Evolutionary conservation across 2,888 invertebrate genomes (phyloP).

Genomic region (Meghimatium bilineatum): DNA sequence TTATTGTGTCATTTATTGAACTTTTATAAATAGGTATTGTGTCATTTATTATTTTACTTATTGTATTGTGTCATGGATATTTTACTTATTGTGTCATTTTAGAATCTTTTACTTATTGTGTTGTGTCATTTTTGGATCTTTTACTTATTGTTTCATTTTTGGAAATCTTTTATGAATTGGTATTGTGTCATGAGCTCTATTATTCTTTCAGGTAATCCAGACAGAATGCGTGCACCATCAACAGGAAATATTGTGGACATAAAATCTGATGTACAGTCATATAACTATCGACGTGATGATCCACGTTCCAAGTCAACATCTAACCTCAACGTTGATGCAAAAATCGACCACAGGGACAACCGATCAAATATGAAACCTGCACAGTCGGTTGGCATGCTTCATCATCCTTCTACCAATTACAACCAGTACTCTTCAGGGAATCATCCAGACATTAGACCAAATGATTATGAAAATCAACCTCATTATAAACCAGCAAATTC

Average conservation of each 20-base stretch:
- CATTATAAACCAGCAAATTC: slow-evolving; percentile 3
- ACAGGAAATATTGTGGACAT: slow-evolving; percentile 54
- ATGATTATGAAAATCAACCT: slow-evolving; percentile 72
- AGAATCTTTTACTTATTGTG: no score
- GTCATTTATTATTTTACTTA: no score
- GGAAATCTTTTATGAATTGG: no score
- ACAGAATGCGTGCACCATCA: slow-evolving; percentile 54
- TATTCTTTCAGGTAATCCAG: slow-evolving; percentile 32
- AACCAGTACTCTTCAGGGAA: background rate
- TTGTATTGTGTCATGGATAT: no score
- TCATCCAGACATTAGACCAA: slow-evolving; percentile 49
- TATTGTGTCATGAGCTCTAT: background rate
- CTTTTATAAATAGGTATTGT: no score
- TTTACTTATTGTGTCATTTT: no score
- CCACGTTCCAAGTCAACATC: slow-evolving; percentile 69
- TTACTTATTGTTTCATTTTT: no score
- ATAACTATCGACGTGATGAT: slow-evolving; percentile 54
- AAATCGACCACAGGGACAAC: slow-evolving; percentile 60
- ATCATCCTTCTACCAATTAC: slow-evolving; percentile 49
- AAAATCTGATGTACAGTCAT: slow-evolving; percentile 49
- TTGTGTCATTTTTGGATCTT: no score
- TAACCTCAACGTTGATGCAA: slow-evolving; percentile 66
- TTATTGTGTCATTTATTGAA: no score
- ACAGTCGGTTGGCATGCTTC: slow-evolving; percentile 65
- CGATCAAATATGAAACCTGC: slow-evolving; percentile 61